These are phyloP conservation scores for Himantopus leucocephalus DNA, from an alignment of 2,113 vertebrate species.

Conservation along the genomic window DNA sequence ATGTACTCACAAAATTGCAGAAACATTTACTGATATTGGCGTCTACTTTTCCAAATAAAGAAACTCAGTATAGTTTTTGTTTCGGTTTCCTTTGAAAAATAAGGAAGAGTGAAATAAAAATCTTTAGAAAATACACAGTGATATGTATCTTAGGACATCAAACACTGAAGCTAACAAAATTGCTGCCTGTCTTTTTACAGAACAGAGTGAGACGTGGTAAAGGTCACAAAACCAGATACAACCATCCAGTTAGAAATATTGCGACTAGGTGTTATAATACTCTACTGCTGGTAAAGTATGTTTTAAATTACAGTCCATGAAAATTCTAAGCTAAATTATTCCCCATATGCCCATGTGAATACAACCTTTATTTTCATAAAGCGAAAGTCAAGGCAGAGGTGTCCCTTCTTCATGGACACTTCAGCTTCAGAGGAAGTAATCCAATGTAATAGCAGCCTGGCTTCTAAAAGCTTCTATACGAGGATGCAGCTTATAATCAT, in stretches of 20 bases:
- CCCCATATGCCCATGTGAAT: background rate
- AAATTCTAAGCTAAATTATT: background rate
- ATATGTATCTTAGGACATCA: background rate
- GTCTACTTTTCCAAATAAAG: background rate
- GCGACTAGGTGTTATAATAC: background rate
- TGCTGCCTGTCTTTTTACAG: background rate
- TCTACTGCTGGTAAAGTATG: background rate
- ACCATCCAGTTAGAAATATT: background rate
- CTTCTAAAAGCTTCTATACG: background rate
- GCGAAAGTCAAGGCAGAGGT: background rate
- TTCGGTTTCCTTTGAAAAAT: background rate
- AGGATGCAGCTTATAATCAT: background rate
- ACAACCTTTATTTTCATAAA: background rate
- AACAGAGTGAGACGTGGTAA: background rate
- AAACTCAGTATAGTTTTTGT: background rate
- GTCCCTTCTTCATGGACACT: background rate
- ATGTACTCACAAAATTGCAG: background rate
- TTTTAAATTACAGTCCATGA: background rate
- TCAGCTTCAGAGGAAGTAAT: background rate
- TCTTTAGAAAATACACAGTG: background rate
- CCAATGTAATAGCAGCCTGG: background rate
- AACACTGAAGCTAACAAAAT: background rate
- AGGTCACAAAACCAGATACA: background rate
- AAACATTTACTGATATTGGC: background rate
- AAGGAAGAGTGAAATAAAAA: background rate